A percentile compares a stretch with the other conserved stretches of the same genome.
These are phyloP conservation scores for Cylindroiulus punctatus DNA, from an alignment of 2,888 invertebrate species.

Conservation along the genomic window DNA sequence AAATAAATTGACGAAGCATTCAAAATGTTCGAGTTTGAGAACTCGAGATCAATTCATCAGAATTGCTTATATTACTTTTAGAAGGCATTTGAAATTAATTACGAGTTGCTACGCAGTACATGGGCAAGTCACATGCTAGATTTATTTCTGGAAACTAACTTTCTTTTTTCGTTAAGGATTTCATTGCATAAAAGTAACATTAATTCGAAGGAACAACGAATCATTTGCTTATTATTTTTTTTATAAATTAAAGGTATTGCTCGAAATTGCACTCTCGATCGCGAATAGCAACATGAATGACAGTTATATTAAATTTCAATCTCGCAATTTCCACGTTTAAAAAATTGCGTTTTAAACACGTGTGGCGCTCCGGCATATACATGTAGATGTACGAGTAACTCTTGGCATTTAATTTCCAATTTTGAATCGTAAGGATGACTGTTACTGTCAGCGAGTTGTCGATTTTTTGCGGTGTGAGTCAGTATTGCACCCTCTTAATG, in stretches of 20 bases:
- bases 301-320: constrained; percentile 27
- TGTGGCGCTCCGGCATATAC: neutral
- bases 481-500: constrained; percentile 34
- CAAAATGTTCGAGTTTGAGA: too few relatives aligned
- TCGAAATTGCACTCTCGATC: neutral
- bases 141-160: neutral
- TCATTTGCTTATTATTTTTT: neutral
- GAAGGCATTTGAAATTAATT: neutral
- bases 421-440: constrained; percentile 29
- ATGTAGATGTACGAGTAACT: neutral
- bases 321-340: neutral
- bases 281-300: constrained; percentile 7
- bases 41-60: too few relatives aligned
- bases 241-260: neutral
- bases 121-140: neutral
- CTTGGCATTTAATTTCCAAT: constrained; percentile 1
- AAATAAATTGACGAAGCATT: too few relatives aligned
- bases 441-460: constrained; percentile 12
- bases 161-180: neutral
- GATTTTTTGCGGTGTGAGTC: neutral
- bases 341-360: neutral
- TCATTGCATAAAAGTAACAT: neutral
- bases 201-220: neutral
- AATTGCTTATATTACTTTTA: too few relatives aligned
- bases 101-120: neutral